Base-by-base conservation (phyloP, 2,797 vertebrate genomes). In the Enteromius afrohamiltoni region DNA sequence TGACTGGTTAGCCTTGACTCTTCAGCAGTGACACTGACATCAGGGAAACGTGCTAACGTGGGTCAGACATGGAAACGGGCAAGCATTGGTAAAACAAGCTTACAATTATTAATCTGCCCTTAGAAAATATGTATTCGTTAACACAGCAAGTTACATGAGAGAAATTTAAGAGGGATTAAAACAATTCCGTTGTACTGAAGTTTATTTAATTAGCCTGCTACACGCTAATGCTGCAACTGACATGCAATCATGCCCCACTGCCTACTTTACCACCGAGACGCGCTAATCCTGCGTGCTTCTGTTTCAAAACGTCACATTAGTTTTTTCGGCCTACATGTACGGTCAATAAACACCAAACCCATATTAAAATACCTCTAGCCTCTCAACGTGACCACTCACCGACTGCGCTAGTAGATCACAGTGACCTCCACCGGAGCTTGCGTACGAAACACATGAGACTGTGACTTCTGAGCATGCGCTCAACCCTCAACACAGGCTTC, bases 361-460 rank as follows among this genome's bases (percentile, higher is more conserved):
- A 5, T 3, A 6, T 0, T 2, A 42, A 51, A 37, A 53, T 5
- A 7, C 14, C 47, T 0, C 10, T 47, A 0, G 23, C 10, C 17
- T 34, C 16, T 45, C 70, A 83, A 31, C 71, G 5, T 31, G 3
- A 6, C 8, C 55, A 91, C 92, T 93, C 84, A 95, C 94, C 93
- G 84, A 71, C 49, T 53, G 73, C 86, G 64, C 49, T 26, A 55
- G 79, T 86, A 55, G 84, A 85, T 53, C 49, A 76, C 85, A 87
- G 16, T 95, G 95, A 95, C 95, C 95, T 95, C 94, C 94, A 95
- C 91, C 85, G 53, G 86, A 90, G 89, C 89, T 88, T 84, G 90
- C 91, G 89, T 81, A 88, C 16, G 13, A 82, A 85, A 90, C 93
- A 77, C 93, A 89, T 93, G 92, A 93, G 89, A 51, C 29, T 16